phyloP scores from a whole-genome alignment of 2,113 vertebrate species.

The Oncorhynchus masou region DNA sequence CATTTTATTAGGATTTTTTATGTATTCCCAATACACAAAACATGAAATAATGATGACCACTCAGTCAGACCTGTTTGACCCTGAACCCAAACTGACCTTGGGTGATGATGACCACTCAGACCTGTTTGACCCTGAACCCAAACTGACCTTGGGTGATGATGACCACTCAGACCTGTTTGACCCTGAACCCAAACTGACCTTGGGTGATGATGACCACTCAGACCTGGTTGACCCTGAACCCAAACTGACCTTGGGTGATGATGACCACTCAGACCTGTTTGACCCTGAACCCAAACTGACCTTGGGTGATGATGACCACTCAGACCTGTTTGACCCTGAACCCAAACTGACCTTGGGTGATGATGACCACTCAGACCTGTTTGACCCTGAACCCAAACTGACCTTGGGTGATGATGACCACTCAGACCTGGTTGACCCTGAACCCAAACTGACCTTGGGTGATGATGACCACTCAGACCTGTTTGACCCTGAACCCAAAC shows the following conservation, averaged over 20 bases:
- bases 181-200: constrained; percentile 18
- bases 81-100: constrained; percentile 21
- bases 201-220: not conserved
- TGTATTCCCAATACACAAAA: constrained; percentile 8
- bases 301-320: not conserved
- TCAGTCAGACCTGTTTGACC: no score
- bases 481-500: constrained; percentile 8
- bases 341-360: constrained; percentile 13
- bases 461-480: no score
- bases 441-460: constrained; percentile 15
- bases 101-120: no score
- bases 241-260: constrained; percentile 9
- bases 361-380: no score
- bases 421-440: not conserved
- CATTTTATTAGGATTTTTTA: constrained; percentile 51
- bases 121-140: constrained; percentile 1
- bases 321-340: not conserved
- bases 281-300: constrained; percentile 15
- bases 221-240: not conserved
- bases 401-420: not conserved
- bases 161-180: no score
- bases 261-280: no score
- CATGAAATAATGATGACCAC: no score
- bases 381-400: constrained; percentile 12
- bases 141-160: not conserved